phyloP scores from a whole-genome alignment of 2,113 vertebrate species.

The Accipiter cooperii region DNA sequence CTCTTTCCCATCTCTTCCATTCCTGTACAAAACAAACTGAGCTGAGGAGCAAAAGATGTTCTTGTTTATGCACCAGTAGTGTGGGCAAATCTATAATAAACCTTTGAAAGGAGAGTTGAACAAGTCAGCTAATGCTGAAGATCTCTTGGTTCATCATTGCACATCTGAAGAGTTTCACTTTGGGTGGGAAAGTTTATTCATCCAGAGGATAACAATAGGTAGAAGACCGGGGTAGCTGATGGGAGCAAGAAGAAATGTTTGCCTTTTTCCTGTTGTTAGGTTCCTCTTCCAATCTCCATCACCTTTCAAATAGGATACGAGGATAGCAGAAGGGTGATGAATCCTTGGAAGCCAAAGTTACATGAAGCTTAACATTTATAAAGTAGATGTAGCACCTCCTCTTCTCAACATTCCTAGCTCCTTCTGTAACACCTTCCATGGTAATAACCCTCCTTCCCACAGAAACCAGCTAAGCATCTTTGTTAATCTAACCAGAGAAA shows the following conservation, averaged over 20 bases:
- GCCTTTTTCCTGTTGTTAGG: not conserved
- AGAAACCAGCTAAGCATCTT: not conserved
- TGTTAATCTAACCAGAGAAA: not conserved
- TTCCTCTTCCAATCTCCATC: not conserved
- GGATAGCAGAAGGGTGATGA: not conserved
- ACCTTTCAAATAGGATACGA: not conserved
- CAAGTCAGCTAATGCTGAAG: not conserved
- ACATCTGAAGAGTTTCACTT: not conserved
- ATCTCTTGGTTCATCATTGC: not conserved
- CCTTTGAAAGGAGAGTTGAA: not conserved
- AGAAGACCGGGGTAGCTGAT: not conserved
- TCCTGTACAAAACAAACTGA: not conserved
- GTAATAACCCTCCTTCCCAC: not conserved
- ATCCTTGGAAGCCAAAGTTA: not conserved
- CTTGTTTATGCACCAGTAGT: not conserved
- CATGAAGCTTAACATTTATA: not conserved
- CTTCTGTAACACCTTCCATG: not conserved
- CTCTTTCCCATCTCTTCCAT: not conserved
- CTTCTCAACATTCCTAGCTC: not conserved
- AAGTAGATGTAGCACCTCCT: not conserved
- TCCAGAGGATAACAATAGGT: not conserved
- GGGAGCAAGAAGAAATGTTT: not conserved
- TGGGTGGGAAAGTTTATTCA: not conserved
- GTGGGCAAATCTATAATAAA: not conserved
- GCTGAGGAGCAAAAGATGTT: not conserved